These are phyloP conservation scores for Mastigias papua DNA, from an alignment of 30 jellyfish, hydroid and myxozoan species.

Conservation along the genomic window DNA sequence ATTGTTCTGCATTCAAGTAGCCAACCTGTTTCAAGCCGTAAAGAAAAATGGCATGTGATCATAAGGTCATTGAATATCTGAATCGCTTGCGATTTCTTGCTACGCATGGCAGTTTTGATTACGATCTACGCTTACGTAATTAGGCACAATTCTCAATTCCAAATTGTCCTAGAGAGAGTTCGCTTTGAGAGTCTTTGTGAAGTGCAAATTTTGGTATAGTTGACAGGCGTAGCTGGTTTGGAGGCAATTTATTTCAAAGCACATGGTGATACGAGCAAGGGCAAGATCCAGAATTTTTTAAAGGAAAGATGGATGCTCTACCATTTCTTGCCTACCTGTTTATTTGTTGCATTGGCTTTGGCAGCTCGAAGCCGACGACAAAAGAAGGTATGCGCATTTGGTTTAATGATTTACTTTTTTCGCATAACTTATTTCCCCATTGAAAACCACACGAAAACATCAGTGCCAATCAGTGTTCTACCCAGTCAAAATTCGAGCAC, in stretches of 20 bases:
- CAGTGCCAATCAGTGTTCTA: no score
- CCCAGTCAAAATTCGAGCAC: no score
- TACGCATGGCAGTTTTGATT: constrained; percentile 64
- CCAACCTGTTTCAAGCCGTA: constrained; percentile 61
- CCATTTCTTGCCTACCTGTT: constrained; percentile 27
- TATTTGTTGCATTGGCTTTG: not conserved
- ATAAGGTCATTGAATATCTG: constrained; percentile 66
- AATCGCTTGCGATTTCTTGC: constrained; percentile 34
- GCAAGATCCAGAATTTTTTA: not conserved
- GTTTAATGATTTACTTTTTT: no score
- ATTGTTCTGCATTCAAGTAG: constrained; percentile 60
- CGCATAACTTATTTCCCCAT: not conserved
- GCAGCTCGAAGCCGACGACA: constrained; percentile 57
- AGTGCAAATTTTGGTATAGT: no score
- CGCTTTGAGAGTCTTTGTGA: no score
- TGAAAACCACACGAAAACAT: no score
- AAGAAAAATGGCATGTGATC: constrained; percentile 48
- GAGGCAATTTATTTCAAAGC: not conserved
- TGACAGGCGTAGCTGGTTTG: no score
- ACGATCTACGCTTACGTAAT: constrained; percentile 67
- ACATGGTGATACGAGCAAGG: not conserved
- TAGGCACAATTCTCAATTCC: not conserved
- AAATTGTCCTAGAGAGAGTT: not conserved
- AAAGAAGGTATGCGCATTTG: constrained; percentile 38
- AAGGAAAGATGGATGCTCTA: not conserved